Percentiles rank a stretch among this genome's conserved stretches.
These are phyloP conservation scores for Corvus hawaiiensis DNA, from an alignment of 2,113 vertebrate species.

Conservation along the genomic window DNA sequence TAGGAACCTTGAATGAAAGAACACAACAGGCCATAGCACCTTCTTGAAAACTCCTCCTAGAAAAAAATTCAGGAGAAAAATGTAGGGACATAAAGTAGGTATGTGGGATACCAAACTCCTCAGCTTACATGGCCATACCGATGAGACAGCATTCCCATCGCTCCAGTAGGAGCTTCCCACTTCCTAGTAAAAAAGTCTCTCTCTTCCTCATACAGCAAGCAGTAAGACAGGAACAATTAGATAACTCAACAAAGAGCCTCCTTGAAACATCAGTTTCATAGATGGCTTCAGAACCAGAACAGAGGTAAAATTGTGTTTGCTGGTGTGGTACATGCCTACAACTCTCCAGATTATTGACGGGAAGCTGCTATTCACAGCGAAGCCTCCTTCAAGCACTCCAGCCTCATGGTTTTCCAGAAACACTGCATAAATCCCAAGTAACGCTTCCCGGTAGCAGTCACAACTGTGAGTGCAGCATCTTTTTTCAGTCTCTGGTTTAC, in stretches of 20 bases:
- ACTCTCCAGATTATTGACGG: neutral
- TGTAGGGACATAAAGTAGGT: accelerated
- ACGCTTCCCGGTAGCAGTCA: neutral
- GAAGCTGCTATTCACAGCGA: neutral
- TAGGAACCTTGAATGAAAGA: neutral
- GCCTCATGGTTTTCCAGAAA: neutral
- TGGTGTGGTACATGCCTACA: neutral
- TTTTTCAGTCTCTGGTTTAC: neutral
- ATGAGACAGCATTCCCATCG: neutral
- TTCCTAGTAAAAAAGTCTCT: neutral
- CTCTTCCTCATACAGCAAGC: neutral
- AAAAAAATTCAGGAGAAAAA: neutral
- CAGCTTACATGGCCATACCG: neutral
- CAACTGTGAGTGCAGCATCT: constrained; percentile 16
- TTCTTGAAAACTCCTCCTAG: neutral
- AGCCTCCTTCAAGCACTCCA: neutral
- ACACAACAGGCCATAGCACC: neutral
- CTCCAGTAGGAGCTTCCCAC: neutral
- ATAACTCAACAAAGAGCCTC: neutral
- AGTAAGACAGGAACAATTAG: neutral
- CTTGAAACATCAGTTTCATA: neutral
- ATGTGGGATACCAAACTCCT: neutral
- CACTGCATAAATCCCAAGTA: neutral
- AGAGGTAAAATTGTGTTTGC: neutral
- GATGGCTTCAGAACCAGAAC: neutral